Evolutionary conservation across 2,888 invertebrate species (phyloP), one percentile per base, ranked within the genome.

Genomic region (Ochropleura plecta): DNA sequence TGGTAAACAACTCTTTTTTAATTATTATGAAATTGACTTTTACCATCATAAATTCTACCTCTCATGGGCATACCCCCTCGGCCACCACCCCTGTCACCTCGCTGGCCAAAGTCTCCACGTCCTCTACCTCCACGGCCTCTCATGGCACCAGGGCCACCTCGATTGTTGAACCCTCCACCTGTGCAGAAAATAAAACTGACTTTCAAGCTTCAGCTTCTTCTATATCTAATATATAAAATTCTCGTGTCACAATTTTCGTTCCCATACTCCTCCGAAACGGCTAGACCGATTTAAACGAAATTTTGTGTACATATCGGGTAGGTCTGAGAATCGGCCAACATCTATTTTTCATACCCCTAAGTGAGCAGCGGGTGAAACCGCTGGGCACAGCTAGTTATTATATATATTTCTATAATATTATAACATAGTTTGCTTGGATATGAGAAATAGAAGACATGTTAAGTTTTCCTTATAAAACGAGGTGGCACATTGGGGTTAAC

Each of bases 31-130:
- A 48, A 42, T 42, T 57, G 1, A 48, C 20, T 51, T 46, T 46
- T 20, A 49, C 51, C 7, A 40, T 16, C 20, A 48, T 48, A 40
- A 51, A 30, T 18, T 49, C 16, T 84, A 95, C 96, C 96, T 94
- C 96, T 94, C 95, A 96, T 95, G 8, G 93, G 94, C 95, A 95
- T 95, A 66, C 96, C 96, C 53, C 96, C 94, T 55, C 95, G 90
- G 12, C 94, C 94, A 57, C 91, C 92, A 2, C 95, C 96, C 76
- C 95, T 91, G 67, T 95, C 96, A 79, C 92, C 94, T 51, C 95
- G 90, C 18, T 91, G 96, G 18, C 91, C 93, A 88, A 95, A 96
- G 83, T 96, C 96, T 40, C 96, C 96, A 57, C 96, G 91, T 0
- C 96, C 96, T 57, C 96, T 88, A 3, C 95, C 94, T 40, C 96